Evolutionary conservation across 2,113 vertebrate species (phyloP).

Genomic region (Bubalus kerabau): DNA sequence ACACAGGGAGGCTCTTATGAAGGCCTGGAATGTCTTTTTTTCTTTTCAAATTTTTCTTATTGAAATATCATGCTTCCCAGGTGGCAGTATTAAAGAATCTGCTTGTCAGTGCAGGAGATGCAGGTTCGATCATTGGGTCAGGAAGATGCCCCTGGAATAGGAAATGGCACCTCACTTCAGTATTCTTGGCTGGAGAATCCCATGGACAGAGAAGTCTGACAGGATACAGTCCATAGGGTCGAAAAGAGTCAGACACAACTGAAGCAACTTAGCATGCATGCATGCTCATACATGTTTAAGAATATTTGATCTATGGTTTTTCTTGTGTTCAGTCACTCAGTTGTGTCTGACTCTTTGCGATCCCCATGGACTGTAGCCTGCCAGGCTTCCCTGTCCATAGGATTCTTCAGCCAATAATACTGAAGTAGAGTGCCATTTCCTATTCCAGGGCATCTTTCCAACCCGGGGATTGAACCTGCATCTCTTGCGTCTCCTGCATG

Average conservation of each 20-base stretch:
- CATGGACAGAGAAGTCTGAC: neutral
- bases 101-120: neutral
- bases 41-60: neutral
- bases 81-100: neutral
- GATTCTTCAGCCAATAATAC: neutral
- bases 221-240: neutral
- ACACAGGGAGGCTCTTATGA: fast-evolving
- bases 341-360: neutral
- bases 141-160: neutral
- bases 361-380: neutral
- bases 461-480: neutral
- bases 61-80: neutral
- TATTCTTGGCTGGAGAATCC: neutral
- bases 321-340: neutral
- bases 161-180: neutral
- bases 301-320: neutral
- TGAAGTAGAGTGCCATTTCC: neutral
- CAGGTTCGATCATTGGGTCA: neutral
- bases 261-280: neutral
- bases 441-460: neutral
- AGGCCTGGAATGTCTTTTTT: neutral
- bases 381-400: neutral
- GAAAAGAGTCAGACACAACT: neutral
- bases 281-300: neutral
- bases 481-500: neutral